Evolutionary conservation across 2,113 vertebrate genomes (phyloP), one percentile per base, ranked within the genome.

Genomic region (Murina feae): DNA sequence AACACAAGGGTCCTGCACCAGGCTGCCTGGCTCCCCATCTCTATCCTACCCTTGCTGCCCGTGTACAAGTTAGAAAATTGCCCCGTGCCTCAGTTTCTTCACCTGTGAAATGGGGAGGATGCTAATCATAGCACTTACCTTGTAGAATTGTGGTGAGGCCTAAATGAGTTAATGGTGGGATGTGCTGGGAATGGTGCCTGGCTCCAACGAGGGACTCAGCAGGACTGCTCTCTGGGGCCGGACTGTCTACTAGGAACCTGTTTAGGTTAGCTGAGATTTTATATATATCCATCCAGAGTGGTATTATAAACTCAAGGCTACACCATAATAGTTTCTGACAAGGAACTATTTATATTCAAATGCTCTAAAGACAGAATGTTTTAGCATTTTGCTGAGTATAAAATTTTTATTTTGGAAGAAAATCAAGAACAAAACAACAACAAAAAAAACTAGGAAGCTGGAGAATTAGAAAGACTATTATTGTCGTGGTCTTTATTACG

Each of bases 401-500:
- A 76, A 65, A 66, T 35, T 95, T 91, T 91, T 82, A 66, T 49
- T 83, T 79, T 83, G 55, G 89, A 71, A 85, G 75, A 88, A 87
- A 53, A 60, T 18, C 14, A 92, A 92, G 44, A 95, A 86, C 16
- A 75, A 66, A 83, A 60, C 9, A 65, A 23, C 30, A 47, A 16
- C 42, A 47, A 74, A 18, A 65, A 75, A 89, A 35, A 25, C 35
- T 11, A 87, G 9, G 47, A 86, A 93, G 53, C 14, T 37, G 87
- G 53, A 82, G 39, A 89, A 32, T 71, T 53, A 79, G 58, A 60
- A 90, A 81, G 71, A 53, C 30, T 71, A 65, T 30, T 68, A 72
- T 7, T 79, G 28, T n/a, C 58, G 63, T 17, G 12, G 51, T 78
- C 68, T 37, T 37, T 92, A 93, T 39, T 88, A 86, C 58, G 65